These are phyloP conservation scores for Encarsia formosa DNA, from an alignment of 2,888 invertebrate species.

Conservation along the genomic window DNA sequence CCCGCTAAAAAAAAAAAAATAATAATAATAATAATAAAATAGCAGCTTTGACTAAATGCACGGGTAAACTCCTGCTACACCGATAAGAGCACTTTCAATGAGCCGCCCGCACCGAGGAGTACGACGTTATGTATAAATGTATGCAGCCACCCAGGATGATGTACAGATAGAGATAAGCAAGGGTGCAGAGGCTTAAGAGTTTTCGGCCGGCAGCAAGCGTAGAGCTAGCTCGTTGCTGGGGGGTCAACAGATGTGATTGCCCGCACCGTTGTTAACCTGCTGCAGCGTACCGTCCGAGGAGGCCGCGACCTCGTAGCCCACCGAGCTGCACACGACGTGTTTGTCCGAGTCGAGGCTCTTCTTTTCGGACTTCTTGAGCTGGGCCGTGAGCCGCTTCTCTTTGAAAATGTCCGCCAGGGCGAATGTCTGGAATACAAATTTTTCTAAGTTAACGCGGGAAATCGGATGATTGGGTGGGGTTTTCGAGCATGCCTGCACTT, in stretches of 20 bases:
- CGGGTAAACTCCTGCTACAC: too few species aligned
- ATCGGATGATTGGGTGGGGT: too few species aligned
- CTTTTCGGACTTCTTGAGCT: constrained; percentile 2
- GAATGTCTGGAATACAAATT: constrained; percentile 34
- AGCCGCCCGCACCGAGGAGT: too few species aligned
- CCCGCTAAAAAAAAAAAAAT: too few species aligned
- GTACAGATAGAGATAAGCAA: too few species aligned
- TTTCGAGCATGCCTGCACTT: too few species aligned
- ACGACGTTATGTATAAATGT: too few species aligned
- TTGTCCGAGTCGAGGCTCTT: background rate
- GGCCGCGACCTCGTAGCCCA: constrained; percentile 38
- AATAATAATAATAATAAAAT: too few species aligned
- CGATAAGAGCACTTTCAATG: too few species aligned
- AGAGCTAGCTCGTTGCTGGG: constrained; percentile 40
- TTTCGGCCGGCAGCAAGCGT: constrained; percentile 34
- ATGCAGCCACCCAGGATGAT: too few species aligned
- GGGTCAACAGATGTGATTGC: constrained; percentile 46
- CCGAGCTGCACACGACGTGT: constrained; percentile 35
- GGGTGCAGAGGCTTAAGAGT: constrained; percentile 13
- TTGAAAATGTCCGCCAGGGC: constrained; percentile 43
- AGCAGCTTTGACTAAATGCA: too few species aligned
- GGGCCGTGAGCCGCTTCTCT: constrained; percentile 24
- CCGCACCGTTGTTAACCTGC: constrained; percentile 51
- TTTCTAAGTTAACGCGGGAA: too few species aligned
- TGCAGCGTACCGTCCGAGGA: constrained; percentile 36